Evolutionary conservation across 53 echinoderm and acorn worm genomes (phyloP).

Genomic region (Hippasteria phrygiana): DNA sequence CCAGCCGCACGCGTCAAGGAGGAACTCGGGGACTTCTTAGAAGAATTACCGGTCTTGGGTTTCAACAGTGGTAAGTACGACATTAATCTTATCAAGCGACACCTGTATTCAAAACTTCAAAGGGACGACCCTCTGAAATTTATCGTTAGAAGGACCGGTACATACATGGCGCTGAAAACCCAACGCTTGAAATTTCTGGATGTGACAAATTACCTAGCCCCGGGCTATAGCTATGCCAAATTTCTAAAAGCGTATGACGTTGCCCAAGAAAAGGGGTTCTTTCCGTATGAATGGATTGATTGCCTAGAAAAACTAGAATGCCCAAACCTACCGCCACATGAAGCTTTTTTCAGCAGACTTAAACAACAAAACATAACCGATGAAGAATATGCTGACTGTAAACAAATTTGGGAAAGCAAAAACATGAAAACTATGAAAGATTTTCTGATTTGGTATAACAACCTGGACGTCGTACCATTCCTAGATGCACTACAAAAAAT

Average conservation of each 20-base stretch:
- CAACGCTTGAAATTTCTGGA: slow-evolving; percentile 53
- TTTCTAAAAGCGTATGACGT: slow-evolving; percentile 55
- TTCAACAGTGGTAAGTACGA: slow-evolving; percentile 67
- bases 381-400: slow-evolving; percentile 50
- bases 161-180: slow-evolving; percentile 42
- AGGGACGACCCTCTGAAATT: not conserved
- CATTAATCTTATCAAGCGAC: slow-evolving; percentile 35
- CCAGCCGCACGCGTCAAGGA: not conserved
- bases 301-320: slow-evolving; percentile 13
- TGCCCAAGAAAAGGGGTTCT: slow-evolving; percentile 25
- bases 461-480: slow-evolving; percentile 65
- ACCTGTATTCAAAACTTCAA: slow-evolving; percentile 32
- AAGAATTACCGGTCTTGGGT: slow-evolving; percentile 40
- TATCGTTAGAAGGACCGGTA: slow-evolving; percentile 25
- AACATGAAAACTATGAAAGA: slow-evolving; percentile 35
- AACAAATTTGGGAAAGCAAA: slow-evolving; percentile 40
- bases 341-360: slow-evolving; percentile 41
- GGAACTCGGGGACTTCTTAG: slow-evolving; percentile 1
- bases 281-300: slow-evolving; percentile 65
- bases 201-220: slow-evolving; percentile 46
- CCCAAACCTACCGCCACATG: slow-evolving; percentile 47
- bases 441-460: slow-evolving; percentile 71
- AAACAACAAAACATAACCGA: slow-evolving; percentile 18
- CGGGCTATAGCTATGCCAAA: slow-evolving; percentile 44
- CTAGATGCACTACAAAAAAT: slow-evolving; percentile 54